Conservation (phyloP, 2,888 invertebrate genomes). For the Troilus luridus region DNA sequence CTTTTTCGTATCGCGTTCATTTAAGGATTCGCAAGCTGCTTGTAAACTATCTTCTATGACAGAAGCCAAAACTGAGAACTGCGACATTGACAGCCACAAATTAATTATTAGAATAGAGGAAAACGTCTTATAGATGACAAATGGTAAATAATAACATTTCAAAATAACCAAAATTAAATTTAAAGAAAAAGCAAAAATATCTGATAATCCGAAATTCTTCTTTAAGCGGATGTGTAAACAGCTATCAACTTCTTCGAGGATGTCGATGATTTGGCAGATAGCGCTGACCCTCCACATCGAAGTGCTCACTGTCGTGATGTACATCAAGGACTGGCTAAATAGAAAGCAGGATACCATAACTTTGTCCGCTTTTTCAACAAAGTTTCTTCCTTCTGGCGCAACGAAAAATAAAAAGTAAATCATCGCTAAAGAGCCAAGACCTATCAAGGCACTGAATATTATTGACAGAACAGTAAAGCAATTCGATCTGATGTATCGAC, state of each 20-base stretch:
- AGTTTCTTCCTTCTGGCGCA: not conserved
- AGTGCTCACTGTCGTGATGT: not conserved
- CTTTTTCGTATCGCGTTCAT: not conserved
- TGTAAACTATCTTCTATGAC: not conserved
- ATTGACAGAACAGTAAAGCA: not conserved
- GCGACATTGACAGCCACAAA: not conserved
- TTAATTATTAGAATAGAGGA: not conserved
- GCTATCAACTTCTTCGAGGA: not conserved
- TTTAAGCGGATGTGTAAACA: not conserved
- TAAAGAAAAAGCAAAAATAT: not conserved
- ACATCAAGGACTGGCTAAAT: not conserved
- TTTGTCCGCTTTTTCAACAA: not conserved
- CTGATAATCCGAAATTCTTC: not conserved
- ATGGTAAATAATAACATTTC: too few relatives aligned
- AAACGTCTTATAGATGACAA: not conserved
- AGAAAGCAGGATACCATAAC: not conserved
- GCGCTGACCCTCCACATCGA: not conserved
- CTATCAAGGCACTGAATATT: not conserved
- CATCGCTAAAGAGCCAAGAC: accelerated
- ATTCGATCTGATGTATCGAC: not conserved
- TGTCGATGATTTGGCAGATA: not conserved
- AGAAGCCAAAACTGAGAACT: not conserved
- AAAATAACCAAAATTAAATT: not conserved
- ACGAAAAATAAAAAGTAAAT: not conserved
- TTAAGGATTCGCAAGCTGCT: not conserved